Base-by-base conservation (phyloP, 2,113 vertebrate species). In the Xyrauchen texanus region DNA sequence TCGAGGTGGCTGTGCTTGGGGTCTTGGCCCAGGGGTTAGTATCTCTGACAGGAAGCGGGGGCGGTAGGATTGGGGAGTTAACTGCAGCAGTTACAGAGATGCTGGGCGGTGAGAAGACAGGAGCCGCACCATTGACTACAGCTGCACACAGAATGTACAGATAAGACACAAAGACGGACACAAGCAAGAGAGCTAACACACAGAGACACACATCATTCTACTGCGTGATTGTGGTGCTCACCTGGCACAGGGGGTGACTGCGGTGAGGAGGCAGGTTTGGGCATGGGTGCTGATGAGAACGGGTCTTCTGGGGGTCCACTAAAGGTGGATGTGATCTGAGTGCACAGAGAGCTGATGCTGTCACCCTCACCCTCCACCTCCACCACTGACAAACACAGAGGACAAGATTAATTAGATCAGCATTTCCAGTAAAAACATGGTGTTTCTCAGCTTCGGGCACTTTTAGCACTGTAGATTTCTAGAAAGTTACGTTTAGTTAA, bases 21-120 rank as follows among this genome's bases (percentile, higher is more conserved):
- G 90, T 91, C 88, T 95, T 93, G 87, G 96, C 95, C 98, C 98
- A 98, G 87, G 98, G 98, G 94, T 98, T 99, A 93, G 96, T 98
- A 85, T 98, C 97, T 89, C 97, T 94, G 80, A 96, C 94, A 80
- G 96, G 96, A 86, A 97, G 91, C 83, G 96, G 94, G 81, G 95
- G 92, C 69, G 95, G 90, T 83, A 94, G 90, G 86, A 92, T 91
- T 88, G 96, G 92, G 85, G 94, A 87, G 87, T 89, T 90, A 84
- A 78, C 81, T 49, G 89, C 90, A 83, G 89, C 90, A 83, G 90
- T 86, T 88, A 92, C 92, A 89, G 91, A 92, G 93, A 91, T 88
- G 89, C 93, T 88, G 90, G 96, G 93, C 86, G 93, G 91, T 88
- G 88, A 91, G 92, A 95, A 95, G 93, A 91, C 91, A 87, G 95